Evolutionary conservation across 2,797 vertebrate genomes (phyloP), one percentile per base, ranked within the genome.

Genomic region (Linurgus olivaceus): DNA sequence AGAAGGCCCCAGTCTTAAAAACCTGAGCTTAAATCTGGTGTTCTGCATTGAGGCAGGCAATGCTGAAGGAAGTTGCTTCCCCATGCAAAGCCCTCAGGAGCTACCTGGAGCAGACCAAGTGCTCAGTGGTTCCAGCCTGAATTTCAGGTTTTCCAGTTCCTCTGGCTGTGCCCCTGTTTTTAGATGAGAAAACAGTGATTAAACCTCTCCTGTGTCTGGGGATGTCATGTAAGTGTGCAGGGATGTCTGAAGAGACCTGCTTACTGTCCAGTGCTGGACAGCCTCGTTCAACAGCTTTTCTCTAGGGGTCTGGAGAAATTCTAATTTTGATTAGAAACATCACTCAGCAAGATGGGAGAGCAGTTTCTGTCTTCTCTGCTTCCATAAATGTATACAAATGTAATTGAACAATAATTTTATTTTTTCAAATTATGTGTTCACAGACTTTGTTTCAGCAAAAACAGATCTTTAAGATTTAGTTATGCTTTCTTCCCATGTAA

Each of bases 11-110:
- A 1, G 33, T 58, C 35, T 75, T 67, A 20, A 59, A 79, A 82
- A 63, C 33, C 17, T 28, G 42, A 40, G 13, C 13, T 28, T 61
- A 55, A 44, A 24, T 61, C 47, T 47, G 12, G 7, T 74, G n/a
- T 15, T 40, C 24, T 61, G 18, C 13, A 2, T 5, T 3, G 16
- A 68, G 37, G 26, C 24, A 4, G 11, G 10, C 44, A 23, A 5
- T 50, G 38, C 40, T 63, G 58, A 81, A 42, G 62, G 17, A 37
- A 21, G 26, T 5, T 10, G 2, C 21, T 63, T 54, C 13, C 10
- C 1, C 0, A 5, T 26, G 17, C 33, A 13, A 65, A 40, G 21
- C 13, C 3, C 42, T n/a, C 47, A 4, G 2, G 37, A 58, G 8
- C 11, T 35, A 71, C 21, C 42, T 7, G 7, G 48, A 55, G 31